Evolutionary conservation across 2,113 vertebrate genomes (phyloP).

Genomic region (Tachysurus vachellii): DNA sequence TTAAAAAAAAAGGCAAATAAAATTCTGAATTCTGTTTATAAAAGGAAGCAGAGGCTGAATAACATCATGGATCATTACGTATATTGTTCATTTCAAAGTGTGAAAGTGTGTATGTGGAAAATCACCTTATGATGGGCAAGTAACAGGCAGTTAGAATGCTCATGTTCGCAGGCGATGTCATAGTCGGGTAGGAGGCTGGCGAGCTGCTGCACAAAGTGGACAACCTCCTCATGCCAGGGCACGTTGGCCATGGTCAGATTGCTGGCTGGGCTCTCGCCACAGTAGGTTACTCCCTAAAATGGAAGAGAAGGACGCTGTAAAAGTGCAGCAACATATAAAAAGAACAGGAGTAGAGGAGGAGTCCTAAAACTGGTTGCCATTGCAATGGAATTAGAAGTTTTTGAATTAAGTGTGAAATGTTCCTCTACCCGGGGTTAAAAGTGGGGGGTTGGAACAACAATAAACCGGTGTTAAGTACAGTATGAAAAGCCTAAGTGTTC

Average conservation of each 20-base stretch:
- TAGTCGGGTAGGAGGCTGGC: conserved; percentile 80
- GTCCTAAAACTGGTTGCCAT: too few species aligned
- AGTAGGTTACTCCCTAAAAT: conserved; percentile 91
- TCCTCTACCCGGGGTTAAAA: too few species aligned
- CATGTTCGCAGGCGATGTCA: conserved; percentile 88
- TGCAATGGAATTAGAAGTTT: too few species aligned
- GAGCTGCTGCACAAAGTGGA: conserved; percentile 84
- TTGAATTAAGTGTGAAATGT: too few species aligned
- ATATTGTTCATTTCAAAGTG: too few species aligned
- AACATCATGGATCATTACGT: too few species aligned
- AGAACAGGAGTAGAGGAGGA: background rate
- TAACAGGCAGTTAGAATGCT: conserved; percentile 93
- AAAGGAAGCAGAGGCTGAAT: conserved; percentile 5
- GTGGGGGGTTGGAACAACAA: too few species aligned
- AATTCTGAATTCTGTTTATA: background rate
- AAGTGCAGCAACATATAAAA: background rate
- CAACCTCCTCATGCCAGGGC: conserved; percentile 94
- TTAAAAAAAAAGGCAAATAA: background rate
- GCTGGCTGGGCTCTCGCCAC: conserved; percentile 91
- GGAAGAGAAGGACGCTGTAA: background rate
- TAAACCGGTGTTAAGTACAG: too few species aligned
- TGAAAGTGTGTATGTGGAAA: background rate
- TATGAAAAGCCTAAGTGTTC: too few species aligned
- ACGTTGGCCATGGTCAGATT: conserved; percentile 95
- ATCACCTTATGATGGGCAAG: conserved; percentile 88